Evolutionary conservation across 2,797 vertebrate species (phyloP).

Genomic region (Acomys russatus): DNA sequence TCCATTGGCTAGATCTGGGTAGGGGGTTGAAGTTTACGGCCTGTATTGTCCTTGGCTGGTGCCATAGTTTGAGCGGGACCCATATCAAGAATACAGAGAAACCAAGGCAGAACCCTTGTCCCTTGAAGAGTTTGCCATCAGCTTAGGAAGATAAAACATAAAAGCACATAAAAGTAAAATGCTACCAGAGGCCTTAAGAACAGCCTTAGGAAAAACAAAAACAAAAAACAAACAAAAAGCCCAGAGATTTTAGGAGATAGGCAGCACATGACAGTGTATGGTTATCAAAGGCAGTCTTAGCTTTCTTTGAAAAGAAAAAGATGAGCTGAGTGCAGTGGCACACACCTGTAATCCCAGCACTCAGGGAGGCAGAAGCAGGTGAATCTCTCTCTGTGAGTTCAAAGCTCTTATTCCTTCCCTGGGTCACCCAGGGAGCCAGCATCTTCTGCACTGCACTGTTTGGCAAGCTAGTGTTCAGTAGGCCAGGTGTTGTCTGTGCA

Average conservation of each 20-base stretch:
- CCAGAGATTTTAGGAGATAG: neutral
- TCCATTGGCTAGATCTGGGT: too few relatives aligned
- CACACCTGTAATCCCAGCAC: too few relatives aligned
- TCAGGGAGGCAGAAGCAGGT: too few relatives aligned
- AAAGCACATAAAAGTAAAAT: constrained; percentile 29
- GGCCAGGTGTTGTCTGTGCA: neutral
- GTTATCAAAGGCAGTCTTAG: neutral
- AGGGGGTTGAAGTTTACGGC: too few relatives aligned
- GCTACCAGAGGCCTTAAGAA: constrained; percentile 3
- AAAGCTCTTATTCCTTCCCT: neutral
- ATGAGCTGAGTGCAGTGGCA: too few relatives aligned
- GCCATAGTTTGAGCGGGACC: too few relatives aligned
- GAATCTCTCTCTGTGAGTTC: too few relatives aligned
- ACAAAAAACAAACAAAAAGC: neutral
- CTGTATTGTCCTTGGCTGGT: too few relatives aligned
- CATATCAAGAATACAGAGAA: neutral
- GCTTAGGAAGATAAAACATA: constrained; percentile 18
- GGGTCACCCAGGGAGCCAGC: neutral
- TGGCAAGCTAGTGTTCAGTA: neutral
- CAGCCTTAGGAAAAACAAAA: neutral
- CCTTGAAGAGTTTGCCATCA: constrained; percentile 14
- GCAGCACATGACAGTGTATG: neutral
- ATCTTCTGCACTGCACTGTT: neutral
- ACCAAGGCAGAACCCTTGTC: neutral
- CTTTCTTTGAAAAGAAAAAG: constrained; percentile 24